Conservation (phyloP, 1,140 invertebrate genomes). For the Heliconius himera region DNA sequence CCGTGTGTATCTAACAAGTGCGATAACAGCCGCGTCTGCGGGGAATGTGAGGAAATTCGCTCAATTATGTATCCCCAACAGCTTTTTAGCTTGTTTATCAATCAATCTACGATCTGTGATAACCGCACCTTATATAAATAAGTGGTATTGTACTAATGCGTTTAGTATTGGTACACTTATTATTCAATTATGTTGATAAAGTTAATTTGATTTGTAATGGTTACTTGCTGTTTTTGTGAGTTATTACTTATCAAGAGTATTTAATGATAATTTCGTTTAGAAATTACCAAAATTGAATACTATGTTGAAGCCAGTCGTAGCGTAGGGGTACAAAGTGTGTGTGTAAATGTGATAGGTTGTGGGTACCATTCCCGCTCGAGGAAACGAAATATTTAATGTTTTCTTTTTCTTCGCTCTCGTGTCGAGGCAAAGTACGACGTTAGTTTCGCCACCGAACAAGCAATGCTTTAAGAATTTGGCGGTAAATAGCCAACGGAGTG, state of each 20-base stretch:
- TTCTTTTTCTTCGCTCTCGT: no score
- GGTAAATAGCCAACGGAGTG: no score
- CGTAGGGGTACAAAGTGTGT: no score
- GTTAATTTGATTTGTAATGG: background rate
- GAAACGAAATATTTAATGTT: no score
- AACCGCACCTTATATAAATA: conserved; percentile 34
- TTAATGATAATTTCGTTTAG: background rate
- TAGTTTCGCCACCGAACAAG: no score
- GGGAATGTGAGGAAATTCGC: conserved; percentile 71
- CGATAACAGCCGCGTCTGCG: conserved; percentile 62
- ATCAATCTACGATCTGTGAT: conserved; percentile 73
- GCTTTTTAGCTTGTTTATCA: conserved; percentile 78
- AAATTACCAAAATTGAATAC: no score
- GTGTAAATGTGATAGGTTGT: no score
- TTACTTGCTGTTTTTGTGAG: background rate
- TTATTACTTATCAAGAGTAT: background rate
- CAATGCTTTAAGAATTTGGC: no score
- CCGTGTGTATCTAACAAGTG: conserved; percentile 41
- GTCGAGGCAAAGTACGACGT: no score
- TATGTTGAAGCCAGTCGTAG: no score
- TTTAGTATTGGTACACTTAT: conserved; percentile 35
- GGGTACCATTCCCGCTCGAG: no score
- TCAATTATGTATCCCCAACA: conserved; percentile 74
- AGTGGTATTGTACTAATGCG: conserved; percentile 55
- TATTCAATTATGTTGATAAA: conserved; percentile 27